Percentiles rank a stretch among this genome's conserved stretches.
These are phyloP conservation scores for Ganaspis sp. DNA, from an alignment of 1,140 invertebrate genomes.

Conservation along the genomic window DNA sequence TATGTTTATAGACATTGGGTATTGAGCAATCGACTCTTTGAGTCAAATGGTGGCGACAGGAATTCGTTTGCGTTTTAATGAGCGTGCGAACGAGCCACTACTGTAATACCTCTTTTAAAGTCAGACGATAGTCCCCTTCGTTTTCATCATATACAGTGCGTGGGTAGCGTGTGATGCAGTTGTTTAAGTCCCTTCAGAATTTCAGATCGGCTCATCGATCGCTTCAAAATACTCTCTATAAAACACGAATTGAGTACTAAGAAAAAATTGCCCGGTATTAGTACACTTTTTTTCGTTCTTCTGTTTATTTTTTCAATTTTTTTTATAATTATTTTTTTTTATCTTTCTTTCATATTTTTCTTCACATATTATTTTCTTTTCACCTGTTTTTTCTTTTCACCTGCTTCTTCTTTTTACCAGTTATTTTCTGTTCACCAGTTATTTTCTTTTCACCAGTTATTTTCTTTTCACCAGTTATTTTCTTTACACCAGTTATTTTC, in stretches of 20 bases:
- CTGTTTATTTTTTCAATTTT: too few species aligned
- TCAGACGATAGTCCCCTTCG: conserved; percentile 43
- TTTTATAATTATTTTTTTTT: too few species aligned
- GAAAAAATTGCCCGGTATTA: too few species aligned
- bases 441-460: too few species aligned
- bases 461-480: too few species aligned
- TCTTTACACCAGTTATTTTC: too few species aligned
- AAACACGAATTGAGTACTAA: neutral
- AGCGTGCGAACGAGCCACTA: conserved; percentile 53
- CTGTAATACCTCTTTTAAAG: conserved; percentile 45
- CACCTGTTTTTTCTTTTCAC: too few species aligned
- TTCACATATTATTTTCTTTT: too few species aligned
- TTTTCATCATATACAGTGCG: conserved; percentile 49
- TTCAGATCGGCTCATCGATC: neutral
- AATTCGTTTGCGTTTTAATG: conserved; percentile 64
- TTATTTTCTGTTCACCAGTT: too few species aligned
- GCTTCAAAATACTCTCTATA: neutral
- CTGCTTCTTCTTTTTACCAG: too few species aligned
- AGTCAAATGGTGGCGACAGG: conserved; percentile 39
- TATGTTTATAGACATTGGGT: neutral
- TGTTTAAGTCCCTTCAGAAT: conserved; percentile 4
- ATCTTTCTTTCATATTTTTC: too few species aligned
- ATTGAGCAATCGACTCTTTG: conserved; percentile 34
- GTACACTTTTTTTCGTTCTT: too few species aligned
- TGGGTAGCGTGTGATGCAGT: neutral